phyloP scores from a whole-genome alignment of 2,888 invertebrate genomes.

The Drosophila subquinaria region DNA sequence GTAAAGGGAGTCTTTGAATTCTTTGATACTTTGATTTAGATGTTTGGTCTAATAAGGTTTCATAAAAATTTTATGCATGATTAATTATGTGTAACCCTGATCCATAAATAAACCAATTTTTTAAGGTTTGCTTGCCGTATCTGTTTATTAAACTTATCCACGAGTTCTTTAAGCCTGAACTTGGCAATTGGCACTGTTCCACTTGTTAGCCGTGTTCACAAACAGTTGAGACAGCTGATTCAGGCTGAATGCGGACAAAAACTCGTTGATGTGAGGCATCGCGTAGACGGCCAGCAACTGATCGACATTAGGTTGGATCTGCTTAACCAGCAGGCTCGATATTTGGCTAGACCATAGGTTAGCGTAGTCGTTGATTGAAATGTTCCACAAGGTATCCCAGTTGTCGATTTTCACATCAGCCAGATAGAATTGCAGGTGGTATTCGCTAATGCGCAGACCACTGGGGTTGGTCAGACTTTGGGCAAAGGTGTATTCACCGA shows the following conservation, averaged over 20 bases:
- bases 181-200: conserved; percentile 46
- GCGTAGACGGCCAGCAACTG: conserved; percentile 27
- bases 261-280: conserved; percentile 47
- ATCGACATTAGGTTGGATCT: conserved; percentile 57
- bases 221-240: conserved; percentile 41
- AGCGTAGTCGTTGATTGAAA: conserved; percentile 64
- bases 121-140: background rate
- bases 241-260: conserved; percentile 41
- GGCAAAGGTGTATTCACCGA: conserved; percentile 56
- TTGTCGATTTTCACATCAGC: conserved; percentile 56
- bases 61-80: conserved; percentile 6
- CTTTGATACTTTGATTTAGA: conserved; percentile 10
- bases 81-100: conserved; percentile 1
- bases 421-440: conserved; percentile 64
- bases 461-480: conserved; percentile 35
- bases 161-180: conserved; percentile 16
- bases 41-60: background rate
- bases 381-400: conserved; percentile 69
- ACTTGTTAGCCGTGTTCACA: conserved; percentile 30
- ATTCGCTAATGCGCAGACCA: conserved; percentile 62
- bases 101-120: background rate
- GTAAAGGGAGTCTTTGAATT: background rate
- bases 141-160: conserved; percentile 6
- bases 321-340: conserved; percentile 41
- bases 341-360: conserved; percentile 52